These are phyloP conservation scores for Homarus americanus DNA, from an alignment of 1,140 invertebrate species.

Conservation along the genomic window DNA sequence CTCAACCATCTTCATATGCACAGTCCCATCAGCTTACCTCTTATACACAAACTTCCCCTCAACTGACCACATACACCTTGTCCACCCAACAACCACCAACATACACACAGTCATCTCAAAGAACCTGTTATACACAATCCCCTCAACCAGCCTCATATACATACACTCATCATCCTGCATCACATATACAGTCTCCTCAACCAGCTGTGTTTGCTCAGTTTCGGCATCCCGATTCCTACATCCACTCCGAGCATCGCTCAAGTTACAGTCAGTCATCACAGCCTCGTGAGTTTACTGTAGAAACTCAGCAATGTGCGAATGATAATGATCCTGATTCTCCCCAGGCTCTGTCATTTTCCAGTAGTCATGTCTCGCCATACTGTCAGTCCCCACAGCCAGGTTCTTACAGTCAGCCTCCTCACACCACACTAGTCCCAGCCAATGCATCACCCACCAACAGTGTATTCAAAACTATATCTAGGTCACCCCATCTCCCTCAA, in stretches of 20 bases:
- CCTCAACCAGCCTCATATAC: neutral
- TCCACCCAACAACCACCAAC: neutral
- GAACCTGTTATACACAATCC: constrained; percentile 17
- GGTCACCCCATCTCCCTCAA: constrained; percentile 14
- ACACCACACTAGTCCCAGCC: constrained; percentile 5
- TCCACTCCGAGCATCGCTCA: neutral
- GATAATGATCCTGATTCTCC: constrained; percentile 5
- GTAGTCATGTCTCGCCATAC: constrained; percentile 6
- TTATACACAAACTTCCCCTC: neutral
- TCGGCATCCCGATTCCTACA: constrained; percentile 8
- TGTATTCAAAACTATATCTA: neutral
- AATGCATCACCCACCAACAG: neutral
- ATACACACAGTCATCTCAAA: neutral
- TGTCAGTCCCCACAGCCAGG: constrained; percentile 30
- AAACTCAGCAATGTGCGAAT: neutral
- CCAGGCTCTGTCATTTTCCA: constrained; percentile 15
- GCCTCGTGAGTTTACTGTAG: neutral
- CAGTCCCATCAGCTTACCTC: neutral
- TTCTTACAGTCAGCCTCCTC: constrained; percentile 19
- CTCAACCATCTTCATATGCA: constrained; percentile 10
- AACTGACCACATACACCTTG: neutral
- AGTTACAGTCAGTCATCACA: constrained; percentile 26
- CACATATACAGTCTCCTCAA: neutral
- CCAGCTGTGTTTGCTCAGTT: neutral
- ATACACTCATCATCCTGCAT: neutral